Base-by-base conservation (phyloP, 1,140 invertebrate species). In the Drosophila santomea region DNA sequence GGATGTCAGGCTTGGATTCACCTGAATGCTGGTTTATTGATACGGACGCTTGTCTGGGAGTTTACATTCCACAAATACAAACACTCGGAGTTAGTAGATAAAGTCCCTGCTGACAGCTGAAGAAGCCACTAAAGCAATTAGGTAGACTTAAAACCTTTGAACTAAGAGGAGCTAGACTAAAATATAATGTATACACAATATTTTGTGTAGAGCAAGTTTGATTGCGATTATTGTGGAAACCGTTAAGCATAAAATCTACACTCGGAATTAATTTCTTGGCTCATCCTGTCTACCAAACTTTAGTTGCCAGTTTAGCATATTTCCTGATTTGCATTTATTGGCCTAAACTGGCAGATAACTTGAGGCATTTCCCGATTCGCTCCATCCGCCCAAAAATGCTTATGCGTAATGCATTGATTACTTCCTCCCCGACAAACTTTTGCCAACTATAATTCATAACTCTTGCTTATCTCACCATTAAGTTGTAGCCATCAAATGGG, bases 401-500 rank as follows among this genome's bases (percentile, higher is more conserved):
- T 51, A 56, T 50, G 15, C 39, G 23, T 25, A 36, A 82, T 78
- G 64, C 80, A 85, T 88, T 88, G 79, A 88, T 88, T 88, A 83
- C 73, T 77, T 68, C 73, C 48, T 51, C 15, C 1, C 41, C 41
- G 8, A 25, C 20, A 76, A 77, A 77, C 43, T 76, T 77, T 74
- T 28, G 20, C 50, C 61, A 54, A 82, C 54, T 58, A 83, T 79
- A 63, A 83, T 57, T 88, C 61, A 64, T 79, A 86, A 83, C 82
- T 88, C 80, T 86, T 77, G 74, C 63, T 77, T 77, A 77, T 76
- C 74, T 77, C 63, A 28, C 32, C 82, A 86, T 88, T 86, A 88
- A 86, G 69, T 86, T 81, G 72, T 78, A 57, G 78, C 82, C 74
- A 56, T 88, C 78, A 82, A 78, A 82, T 86, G 76, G 83, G 55